phyloP scores from a whole-genome alignment of 1,140 invertebrate species.

The Drosophila littoralis region DNA sequence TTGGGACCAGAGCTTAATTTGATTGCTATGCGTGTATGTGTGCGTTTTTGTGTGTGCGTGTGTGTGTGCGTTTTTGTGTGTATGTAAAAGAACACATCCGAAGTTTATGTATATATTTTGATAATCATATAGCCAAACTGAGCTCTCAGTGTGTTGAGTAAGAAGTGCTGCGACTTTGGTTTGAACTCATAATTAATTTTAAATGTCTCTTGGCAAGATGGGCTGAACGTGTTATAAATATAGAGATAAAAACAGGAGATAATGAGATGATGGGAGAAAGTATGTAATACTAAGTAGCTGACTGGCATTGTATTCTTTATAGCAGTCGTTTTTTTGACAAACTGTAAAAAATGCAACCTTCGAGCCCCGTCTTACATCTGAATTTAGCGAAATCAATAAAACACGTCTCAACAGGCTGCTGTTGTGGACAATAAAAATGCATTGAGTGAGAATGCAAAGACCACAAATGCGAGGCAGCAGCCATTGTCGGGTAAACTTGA shows the following conservation, averaged over 20 bases:
- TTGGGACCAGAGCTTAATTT: constrained; percentile 41
- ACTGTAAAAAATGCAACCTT: no score
- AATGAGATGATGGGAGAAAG: neutral
- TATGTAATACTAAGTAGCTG: no score
- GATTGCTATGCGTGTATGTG: constrained; percentile 24
- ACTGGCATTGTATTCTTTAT: no score
- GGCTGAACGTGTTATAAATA: no score
- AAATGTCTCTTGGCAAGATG: constrained; percentile 26
- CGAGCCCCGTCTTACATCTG: no score
- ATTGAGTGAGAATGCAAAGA: neutral
- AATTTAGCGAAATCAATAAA: no score
- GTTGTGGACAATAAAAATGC: neutral
- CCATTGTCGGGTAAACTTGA: neutral
- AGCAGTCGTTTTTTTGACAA: no score
- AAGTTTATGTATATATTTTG: constrained; percentile 39
- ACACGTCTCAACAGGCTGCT: no score
- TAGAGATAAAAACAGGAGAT: neutral
- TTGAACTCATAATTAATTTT: constrained; percentile 54
- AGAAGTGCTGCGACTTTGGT: neutral
- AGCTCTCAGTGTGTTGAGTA: neutral
- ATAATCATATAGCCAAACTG: constrained; percentile 47
- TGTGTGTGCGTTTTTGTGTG: neutral
- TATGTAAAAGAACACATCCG: neutral
- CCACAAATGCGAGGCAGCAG: neutral
- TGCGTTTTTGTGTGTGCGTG: neutral